phyloP scores from a whole-genome alignment of 2,113 vertebrate genomes.

The Cyanistes caeruleus region DNA sequence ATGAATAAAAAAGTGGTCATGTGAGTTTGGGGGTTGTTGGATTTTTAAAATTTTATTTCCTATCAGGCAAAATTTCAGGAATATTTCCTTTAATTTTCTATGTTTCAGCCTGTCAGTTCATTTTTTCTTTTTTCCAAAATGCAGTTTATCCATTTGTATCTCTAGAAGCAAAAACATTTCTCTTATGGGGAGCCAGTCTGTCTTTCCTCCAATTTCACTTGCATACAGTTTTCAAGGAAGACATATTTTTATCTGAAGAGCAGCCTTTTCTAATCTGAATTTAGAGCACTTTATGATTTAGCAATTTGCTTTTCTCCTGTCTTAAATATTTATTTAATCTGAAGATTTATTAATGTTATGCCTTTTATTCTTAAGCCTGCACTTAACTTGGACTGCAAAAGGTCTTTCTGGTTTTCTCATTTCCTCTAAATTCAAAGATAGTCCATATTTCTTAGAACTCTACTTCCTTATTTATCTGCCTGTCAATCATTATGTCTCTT shows the following conservation, averaged over 20 bases:
- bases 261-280: not conserved
- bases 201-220: not conserved
- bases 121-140: not conserved
- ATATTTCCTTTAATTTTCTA: not conserved
- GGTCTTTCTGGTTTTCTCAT: conserved; percentile 1
- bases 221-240: not conserved
- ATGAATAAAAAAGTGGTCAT: not conserved
- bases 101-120: not conserved
- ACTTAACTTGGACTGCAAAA: not conserved
- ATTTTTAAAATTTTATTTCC: not conserved
- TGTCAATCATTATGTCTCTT: not conserved
- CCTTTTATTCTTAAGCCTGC: conserved; percentile 10
- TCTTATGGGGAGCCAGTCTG: not conserved
- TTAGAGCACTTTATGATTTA: not conserved
- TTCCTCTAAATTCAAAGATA: conserved; percentile 42
- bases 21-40: accelerated
- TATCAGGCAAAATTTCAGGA: not conserved
- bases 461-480: conserved; percentile 14
- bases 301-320: not conserved
- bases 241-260: not conserved
- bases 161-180: not conserved
- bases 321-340: conserved; percentile 14
- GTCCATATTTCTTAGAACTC: conserved; percentile 26
- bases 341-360: conserved; percentile 11
- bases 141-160: not conserved